Percentiles rank a stretch among this genome's conserved stretches.
These are phyloP conservation scores for Archaeoteleia sp. DNA, from an alignment of 2,888 invertebrate species.

Conservation along the genomic window DNA sequence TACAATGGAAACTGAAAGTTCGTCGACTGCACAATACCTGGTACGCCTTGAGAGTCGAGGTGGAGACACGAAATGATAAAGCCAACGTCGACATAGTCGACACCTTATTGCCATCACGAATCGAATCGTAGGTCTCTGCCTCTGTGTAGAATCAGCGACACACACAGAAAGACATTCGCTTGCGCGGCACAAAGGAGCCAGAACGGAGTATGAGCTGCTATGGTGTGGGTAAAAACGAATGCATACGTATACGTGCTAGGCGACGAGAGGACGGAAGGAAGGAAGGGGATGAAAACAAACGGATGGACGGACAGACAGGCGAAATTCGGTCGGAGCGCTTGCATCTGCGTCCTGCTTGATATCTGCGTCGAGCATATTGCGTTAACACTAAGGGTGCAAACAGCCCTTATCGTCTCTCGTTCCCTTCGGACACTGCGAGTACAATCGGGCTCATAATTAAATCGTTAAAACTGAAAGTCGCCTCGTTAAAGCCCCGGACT, in stretches of 20 bases:
- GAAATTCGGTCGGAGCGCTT: slow-evolving; percentile 29
- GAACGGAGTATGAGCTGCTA: slow-evolving; percentile 11
- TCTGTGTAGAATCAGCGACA: slow-evolving; percentile 8
- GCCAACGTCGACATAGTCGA: slow-evolving; percentile 51
- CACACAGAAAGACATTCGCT: slow-evolving; percentile 3
- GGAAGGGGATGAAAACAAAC: slow-evolving; percentile 32
- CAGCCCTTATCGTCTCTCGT: slow-evolving; percentile 59
- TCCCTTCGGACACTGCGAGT: slow-evolving; percentile 45
- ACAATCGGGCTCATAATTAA: slow-evolving; percentile 71
- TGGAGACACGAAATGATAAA: slow-evolving; percentile 33
- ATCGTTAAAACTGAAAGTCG: slow-evolving; percentile 63
- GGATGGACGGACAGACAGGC: slow-evolving; percentile 39
- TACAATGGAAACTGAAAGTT: slow-evolving; percentile 51
- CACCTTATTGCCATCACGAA: slow-evolving; percentile 61
- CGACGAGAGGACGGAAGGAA: slow-evolving; percentile 27
- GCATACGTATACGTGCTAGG: slow-evolving; percentile 53
- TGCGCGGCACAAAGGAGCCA: slow-evolving; percentile 21
- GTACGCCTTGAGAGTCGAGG: slow-evolving; percentile 42
- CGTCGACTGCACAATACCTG: slow-evolving; percentile 49
- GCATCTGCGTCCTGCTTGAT: slow-evolving; percentile 52
- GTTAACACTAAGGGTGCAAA: slow-evolving; percentile 72
- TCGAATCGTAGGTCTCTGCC: slow-evolving; percentile 49
- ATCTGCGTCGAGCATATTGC: slow-evolving; percentile 63
- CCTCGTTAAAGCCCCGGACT: slow-evolving; percentile 60
- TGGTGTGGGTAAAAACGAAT: slow-evolving; percentile 41